These are phyloP conservation scores for Mastacembelus armatus DNA, from an alignment of 2,797 vertebrate species.

Conservation along the genomic window DNA sequence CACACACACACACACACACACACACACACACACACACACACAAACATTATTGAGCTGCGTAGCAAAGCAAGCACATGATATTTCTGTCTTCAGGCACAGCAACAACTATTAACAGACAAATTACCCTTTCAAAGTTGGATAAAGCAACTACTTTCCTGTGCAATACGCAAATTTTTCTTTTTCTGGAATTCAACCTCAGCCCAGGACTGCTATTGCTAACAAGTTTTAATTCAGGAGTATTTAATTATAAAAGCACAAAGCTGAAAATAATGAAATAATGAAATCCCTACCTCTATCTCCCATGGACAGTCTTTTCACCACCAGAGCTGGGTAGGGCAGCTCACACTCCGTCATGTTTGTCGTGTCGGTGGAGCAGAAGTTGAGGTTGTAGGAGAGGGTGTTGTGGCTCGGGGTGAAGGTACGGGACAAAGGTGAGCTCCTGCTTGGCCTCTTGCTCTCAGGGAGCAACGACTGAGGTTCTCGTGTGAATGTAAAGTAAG, in stretches of 20 bases:
- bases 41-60: constrained; percentile 12
- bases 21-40: constrained; percentile 14
- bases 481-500: constrained; percentile 64
- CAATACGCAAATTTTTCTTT: no score
- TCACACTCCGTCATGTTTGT: constrained; percentile 66
- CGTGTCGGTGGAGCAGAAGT: constrained; percentile 70
- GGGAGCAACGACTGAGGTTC: constrained; percentile 32
- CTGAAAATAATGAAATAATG: no score
- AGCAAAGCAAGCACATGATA: constrained; percentile 60
- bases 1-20: constrained; percentile 26
- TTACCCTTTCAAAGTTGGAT: no score
- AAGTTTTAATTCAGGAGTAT: no score
- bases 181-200: no score
- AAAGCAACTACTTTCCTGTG: no score
- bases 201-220: no score
- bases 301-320: constrained; percentile 81
- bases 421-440: constrained; percentile 37
- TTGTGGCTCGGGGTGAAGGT: constrained; percentile 57
- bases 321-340: constrained; percentile 72
- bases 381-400: constrained; percentile 76
- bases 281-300: constrained; percentile 79
- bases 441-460: constrained; percentile 23
- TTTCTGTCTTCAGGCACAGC: constrained; percentile 32
- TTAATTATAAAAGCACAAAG: no score
- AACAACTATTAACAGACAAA: neutral